Base-by-base conservation (phyloP, 1,140 invertebrate genomes). In the Drosophila nebulosa region DNA sequence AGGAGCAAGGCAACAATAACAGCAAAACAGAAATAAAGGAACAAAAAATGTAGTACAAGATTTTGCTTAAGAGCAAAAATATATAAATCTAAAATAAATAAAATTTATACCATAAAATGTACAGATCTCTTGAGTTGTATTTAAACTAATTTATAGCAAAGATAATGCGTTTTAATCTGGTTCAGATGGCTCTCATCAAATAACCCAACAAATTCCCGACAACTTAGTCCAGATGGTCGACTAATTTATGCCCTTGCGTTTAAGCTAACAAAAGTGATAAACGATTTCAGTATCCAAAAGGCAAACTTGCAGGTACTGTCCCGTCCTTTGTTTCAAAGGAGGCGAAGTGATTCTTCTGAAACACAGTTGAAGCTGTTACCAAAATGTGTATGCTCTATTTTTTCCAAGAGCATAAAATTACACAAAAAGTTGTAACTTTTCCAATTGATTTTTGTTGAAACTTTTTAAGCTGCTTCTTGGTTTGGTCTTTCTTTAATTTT, bases 81-180 rank as follows among this genome's bases (percentile, higher is more conserved):
- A 76, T 74, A 85, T 86, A 85, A 78, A 81, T 85, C 81, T 81
- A 65, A 70, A 78, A 88, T 81, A 86, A 86, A 78, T 78, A 78
- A 39, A 88, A 81, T 83, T 72, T 75, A 68, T 68, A 78, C 83
- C 69, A 77, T 79, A 84, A 74, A 75, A 72, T 55, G 21, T 30
- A 64, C 53, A 46, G 64, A 62, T 52, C 50, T 46, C 68, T 62
- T 46, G 66, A 66, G 73, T 65, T 61, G 64, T 66, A 67, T 56
- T 70, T 61, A 63, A 32, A 50, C 85, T 74, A 78, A 81, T 78
- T 85, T 66, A 56, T 59, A 56, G 39, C 55, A 74, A 75, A 57
- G 63, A 77, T 80, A 85, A 86, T 75, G 78, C 55, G 50, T 78
- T 53, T 65, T 86, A 86, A 86, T 86, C 74, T 59, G 62, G 58